Evolutionary conservation across 2,888 invertebrate species (phyloP).

Genomic region (Acanthosepion lycidas): DNA sequence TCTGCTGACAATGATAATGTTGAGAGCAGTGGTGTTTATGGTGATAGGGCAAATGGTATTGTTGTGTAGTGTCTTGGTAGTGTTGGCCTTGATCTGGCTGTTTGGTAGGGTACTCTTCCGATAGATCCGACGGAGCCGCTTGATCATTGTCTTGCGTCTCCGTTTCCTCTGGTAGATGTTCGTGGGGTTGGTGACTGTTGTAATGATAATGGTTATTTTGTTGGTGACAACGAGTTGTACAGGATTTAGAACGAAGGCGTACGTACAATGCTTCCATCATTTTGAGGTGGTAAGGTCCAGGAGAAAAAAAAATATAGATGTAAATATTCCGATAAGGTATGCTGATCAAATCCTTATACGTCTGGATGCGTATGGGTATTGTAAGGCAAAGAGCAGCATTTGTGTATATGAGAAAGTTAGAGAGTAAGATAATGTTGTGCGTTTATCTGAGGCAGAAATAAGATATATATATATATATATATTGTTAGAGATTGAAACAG

Average conservation of each 20-base stretch:
- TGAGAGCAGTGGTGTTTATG: not conserved
- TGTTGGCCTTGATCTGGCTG: not conserved
- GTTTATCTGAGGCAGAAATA: not conserved
- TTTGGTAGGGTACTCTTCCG: not conserved
- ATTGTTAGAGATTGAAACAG: too few species aligned
- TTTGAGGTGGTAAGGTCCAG: not conserved
- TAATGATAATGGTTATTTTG: slow-evolving; percentile 38
- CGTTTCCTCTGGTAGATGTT: not conserved
- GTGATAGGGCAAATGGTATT: not conserved
- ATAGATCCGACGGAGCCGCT: not conserved
- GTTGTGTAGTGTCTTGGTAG: not conserved
- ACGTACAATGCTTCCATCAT: slow-evolving; percentile 51
- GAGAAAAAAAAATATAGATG: not conserved
- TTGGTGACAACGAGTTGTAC: slow-evolving; percentile 50
- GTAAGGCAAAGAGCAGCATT: not conserved
- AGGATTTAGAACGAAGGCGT: slow-evolving; percentile 53
- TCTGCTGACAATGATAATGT: not conserved
- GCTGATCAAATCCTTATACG: not conserved
- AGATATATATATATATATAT: not conserved
- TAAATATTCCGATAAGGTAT: not conserved
- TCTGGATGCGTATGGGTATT: not conserved
- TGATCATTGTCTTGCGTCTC: not conserved
- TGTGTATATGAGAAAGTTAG: not conserved
- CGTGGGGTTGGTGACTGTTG: not conserved
- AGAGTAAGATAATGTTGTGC: not conserved